phyloP scores from a whole-genome alignment of 2,888 invertebrate species.

The Ophonus ardosiacus region DNA sequence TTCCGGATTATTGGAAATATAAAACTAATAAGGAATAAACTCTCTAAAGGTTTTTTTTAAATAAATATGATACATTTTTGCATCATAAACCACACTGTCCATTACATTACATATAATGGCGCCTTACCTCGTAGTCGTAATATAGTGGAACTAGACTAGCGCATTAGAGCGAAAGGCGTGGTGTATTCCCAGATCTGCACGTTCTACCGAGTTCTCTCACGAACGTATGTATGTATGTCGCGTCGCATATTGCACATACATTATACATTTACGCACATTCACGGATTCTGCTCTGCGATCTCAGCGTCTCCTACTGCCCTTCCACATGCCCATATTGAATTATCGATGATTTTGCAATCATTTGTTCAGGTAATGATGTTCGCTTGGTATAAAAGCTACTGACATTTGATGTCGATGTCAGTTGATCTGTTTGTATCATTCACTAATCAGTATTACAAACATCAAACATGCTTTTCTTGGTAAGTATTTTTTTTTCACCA shows the following conservation, averaged over 20 bases:
- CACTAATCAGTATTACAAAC: conserved; percentile 15
- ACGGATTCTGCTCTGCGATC: conserved; percentile 14
- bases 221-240: conserved; percentile 39
- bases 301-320: conserved; percentile 23
- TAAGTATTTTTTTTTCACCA: background rate
- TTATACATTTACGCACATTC: conserved; percentile 45
- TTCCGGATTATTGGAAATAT: too few species aligned
- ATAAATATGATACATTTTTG: background rate
- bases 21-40: too few species aligned
- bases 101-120: conserved; percentile 2
- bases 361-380: conserved; percentile 36
- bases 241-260: conserved; percentile 38
- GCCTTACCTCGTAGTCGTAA: conserved; percentile 20
- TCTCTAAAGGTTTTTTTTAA: too few species aligned
- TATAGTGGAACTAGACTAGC: conserved; percentile 21
- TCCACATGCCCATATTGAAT: conserved; percentile 4
- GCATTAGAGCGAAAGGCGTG: conserved; percentile 47
- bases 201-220: conserved; percentile 7
- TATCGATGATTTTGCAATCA: conserved; percentile 29
- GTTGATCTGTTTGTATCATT: conserved; percentile 45
- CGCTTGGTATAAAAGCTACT: conserved; percentile 42
- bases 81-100: conserved; percentile 14
- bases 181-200: conserved; percentile 32
- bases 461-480: conserved; percentile 45
- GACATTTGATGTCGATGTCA: conserved; percentile 28